These are phyloP conservation scores for Sphenodon punctatus DNA, from an alignment of 2,797 vertebrate genomes.

Conservation along the genomic window DNA sequence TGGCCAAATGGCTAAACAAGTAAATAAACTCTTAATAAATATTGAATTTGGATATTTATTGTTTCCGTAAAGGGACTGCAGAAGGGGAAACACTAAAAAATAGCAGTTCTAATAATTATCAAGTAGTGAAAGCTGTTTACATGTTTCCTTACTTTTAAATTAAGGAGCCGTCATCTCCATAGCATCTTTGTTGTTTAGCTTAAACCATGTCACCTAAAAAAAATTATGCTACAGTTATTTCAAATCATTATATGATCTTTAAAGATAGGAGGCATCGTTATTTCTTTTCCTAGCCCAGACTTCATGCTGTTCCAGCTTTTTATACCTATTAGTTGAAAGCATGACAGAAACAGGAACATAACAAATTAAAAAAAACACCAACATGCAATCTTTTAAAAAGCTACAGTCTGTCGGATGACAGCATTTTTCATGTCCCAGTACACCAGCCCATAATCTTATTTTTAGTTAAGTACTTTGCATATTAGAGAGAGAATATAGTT, in stretches of 20 bases:
- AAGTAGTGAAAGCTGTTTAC: conserved; percentile 37
- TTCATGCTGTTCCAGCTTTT: background rate
- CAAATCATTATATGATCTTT: background rate
- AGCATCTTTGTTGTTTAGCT: background rate
- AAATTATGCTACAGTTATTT: conserved; percentile 11
- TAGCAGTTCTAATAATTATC: background rate
- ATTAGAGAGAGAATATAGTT: background rate
- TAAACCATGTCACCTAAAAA: background rate
- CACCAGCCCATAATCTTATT: background rate
- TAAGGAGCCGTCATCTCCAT: conserved; percentile 7
- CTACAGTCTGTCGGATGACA: background rate
- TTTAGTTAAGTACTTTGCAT: background rate
- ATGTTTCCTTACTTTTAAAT: conserved; percentile 16
- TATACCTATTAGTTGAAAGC: background rate
- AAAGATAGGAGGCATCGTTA: background rate
- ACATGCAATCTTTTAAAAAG: background rate
- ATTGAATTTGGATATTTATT: too few species aligned
- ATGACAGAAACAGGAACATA: background rate
- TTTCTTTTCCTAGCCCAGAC: background rate
- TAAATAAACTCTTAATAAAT: too few species aligned
- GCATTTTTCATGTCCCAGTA: background rate
- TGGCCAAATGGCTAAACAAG: too few species aligned
- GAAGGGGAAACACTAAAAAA: background rate
- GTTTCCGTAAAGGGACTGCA: background rate
- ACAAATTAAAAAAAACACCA: background rate